Base-by-base conservation (phyloP, 2,113 vertebrate genomes). In the Gopherus evgoodei region DNA sequence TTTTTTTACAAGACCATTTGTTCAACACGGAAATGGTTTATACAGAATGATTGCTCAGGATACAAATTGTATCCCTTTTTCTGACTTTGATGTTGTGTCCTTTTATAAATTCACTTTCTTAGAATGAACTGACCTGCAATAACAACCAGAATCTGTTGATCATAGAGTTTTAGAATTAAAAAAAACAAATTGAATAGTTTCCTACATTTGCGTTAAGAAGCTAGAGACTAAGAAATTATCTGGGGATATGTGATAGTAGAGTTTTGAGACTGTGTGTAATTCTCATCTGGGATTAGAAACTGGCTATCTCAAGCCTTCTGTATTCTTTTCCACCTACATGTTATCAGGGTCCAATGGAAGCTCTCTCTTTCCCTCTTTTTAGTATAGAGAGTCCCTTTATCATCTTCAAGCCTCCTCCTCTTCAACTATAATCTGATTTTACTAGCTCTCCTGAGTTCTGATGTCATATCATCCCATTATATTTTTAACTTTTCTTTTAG, bases 201-300 rank as follows among this genome's bases (percentile, higher is more conserved):
- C 86, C 38, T 86, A 6, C 29, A 80, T 0, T 0, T 56, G 13
- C 57, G 49, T 54, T 75, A 27, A 0, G 1, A 76, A 62, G 13
- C 38, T 44, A 53, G 38, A 81, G 49, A 52, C 88, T 79, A 87
- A 35, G 80, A 81, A 84, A 52, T 25, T 12, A 42, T 12, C 24
- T 42, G 38, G 22, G 38, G 72, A 38, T 44, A 38, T 76, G 72
- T 44, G n/a, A 76, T 12, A n/a, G 31, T n/a, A 16, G 62, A 69
- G n/a, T 69, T 69, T 69, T 69, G 62, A 69, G 35, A 16, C 35
- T 35, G 16, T 69, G 16, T 69, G 35, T 9, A 69, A 69, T 69
- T 69, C 16, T n/a, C 62, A n/a, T n/a, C 31, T 65, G 35, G 19
- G 65, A 38, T 72, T 72, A 38, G 17, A 38, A 72, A 19, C n/a